Base-by-base conservation (phyloP, 2,797 vertebrate genomes). In the Rhinella marina region DNA sequence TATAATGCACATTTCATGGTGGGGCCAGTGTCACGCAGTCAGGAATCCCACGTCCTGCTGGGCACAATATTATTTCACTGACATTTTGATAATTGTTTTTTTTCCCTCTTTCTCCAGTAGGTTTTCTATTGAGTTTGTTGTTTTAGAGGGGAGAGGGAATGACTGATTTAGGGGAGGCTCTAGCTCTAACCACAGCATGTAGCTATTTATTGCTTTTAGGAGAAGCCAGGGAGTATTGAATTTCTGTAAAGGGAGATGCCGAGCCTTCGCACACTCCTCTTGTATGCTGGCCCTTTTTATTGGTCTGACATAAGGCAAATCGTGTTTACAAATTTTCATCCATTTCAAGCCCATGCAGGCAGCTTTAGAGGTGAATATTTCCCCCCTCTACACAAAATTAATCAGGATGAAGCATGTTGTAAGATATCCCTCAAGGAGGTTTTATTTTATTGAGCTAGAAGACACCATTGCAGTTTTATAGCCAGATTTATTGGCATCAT, bases 401-500 rank as follows among this genome's bases (percentile, higher is more conserved):
- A 83, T 88, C 72, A 83, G 25, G 86, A 84, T 23, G 12, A 68
- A 61, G 59, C 86, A 27, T 87, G 86, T 64, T 54, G 16, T 50
- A 76, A 66, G 70, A 32, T 48, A 25, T 83, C 41, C 59, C 59
- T 70, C 29, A 19, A n/a, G 86, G 56, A 9, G 0, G 3, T 32
- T 76, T 19, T 59, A 75, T 87, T 62, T 86, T 54, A 87, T 77
- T 52, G 61, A 76, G 21, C 25, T 56, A 25, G 19, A 48, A 81
- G 27, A 73, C 76, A 54, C 8, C 27, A n/a, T 57, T 86, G 52
- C 76, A 32, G 52, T 56, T 56, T 81, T 73, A 27, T 32, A 64
- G 61, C 19, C 59, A 79, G 59, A 84, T 88, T 88, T 88, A 88
- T 87, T 76, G 41, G 86, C 61, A 8, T 87, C 86, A 83, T 83